These are phyloP conservation scores for Sialis fuliginosa DNA, from an alignment of 2,888 invertebrate genomes.

Conservation along the genomic window DNA sequence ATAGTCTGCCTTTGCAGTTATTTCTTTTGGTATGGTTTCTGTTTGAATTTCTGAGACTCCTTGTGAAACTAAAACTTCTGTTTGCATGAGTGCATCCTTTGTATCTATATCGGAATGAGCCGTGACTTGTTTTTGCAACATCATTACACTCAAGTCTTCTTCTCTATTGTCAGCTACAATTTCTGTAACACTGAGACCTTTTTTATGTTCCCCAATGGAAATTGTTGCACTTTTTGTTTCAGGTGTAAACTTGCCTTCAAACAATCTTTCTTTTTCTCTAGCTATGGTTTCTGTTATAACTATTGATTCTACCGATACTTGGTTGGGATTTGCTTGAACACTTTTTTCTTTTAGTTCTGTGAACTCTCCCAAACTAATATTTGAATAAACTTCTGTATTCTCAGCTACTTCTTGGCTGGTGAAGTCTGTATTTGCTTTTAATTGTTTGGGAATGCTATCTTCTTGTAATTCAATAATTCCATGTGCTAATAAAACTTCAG, in stretches of 20 bases:
- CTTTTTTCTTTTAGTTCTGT: constrained; percentile 9
- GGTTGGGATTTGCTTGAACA: constrained; percentile 18
- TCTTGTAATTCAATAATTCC: constrained; percentile 23
- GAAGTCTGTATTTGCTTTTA: constrained; percentile 25
- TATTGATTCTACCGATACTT: constrained; percentile 25
- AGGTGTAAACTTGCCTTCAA: constrained; percentile 23
- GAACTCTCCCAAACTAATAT: constrained; percentile 13
- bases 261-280: constrained; percentile 28
- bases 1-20: constrained; percentile 5
- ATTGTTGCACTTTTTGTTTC: constrained; percentile 25
- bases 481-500: constrained; percentile 21
- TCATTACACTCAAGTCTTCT: constrained; percentile 25
- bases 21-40: constrained; percentile 2
- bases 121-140: constrained; percentile 9
- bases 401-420: constrained; percentile 25
- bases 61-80: constrained; percentile 21
- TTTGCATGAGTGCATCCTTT: constrained; percentile 12
- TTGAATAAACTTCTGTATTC: constrained; percentile 21
- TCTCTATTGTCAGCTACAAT: constrained; percentile 26
- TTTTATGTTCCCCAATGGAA: constrained; percentile 20
- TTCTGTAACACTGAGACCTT: constrained; percentile 27
- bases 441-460: constrained; percentile 25
- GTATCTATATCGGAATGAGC: constrained; percentile 11
- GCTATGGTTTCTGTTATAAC: constrained; percentile 29
- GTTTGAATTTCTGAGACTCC: constrained; percentile 15